Evolutionary conservation across 2,888 invertebrate species (phyloP), one percentile per base, ranked within the genome.

Genomic region (Anarsia innoxiella): DNA sequence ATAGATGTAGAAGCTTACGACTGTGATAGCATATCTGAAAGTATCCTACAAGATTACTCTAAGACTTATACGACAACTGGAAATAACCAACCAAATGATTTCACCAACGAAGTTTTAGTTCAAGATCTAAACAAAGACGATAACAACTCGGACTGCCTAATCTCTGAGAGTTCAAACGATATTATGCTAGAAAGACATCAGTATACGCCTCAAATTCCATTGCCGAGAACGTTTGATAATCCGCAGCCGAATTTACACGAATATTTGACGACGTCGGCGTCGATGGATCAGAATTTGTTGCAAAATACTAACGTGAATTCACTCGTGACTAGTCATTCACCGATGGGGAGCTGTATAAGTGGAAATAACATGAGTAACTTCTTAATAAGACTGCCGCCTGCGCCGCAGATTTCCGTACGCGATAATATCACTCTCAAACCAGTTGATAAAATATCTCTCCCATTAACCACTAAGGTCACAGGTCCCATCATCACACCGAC

Each of bases 311-410:
- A 57, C 12, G 73, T 71, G 0, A 73, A 58, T 43, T 65, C 78
- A 1, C 51, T 74, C n/a, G 55, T 66, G 0, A 56, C 71, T 0
- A 76, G 51, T 26, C 77, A 75, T 31, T 70, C 75, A 2, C 53
- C 66, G 0, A 72, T 74, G 39, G 59, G 52, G 2, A 66, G 48
- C 34, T 69, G 55, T 46, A 65, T 76, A 10, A 55, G 55, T 23
- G 77, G 69, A 42, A 80, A 79, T 39, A 79, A 83, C 12, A 74
- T 84, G 79, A 63, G 66, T 35, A 83, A 82, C 41, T 83, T 84
- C 36, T 83, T 82, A 0, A 83, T 83, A 23, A 52, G 80, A 31
- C 40, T 83, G 13, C 77, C 78, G 0, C 71, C 69, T 0, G 62
- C 56, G 0, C 66, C 78, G 1, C 73, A 66, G 25, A 59, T 75